Evolutionary conservation across 2,888 invertebrate genomes (phyloP), one percentile per base, ranked within the genome.

Genomic region (Argyra leucocephala): DNA sequence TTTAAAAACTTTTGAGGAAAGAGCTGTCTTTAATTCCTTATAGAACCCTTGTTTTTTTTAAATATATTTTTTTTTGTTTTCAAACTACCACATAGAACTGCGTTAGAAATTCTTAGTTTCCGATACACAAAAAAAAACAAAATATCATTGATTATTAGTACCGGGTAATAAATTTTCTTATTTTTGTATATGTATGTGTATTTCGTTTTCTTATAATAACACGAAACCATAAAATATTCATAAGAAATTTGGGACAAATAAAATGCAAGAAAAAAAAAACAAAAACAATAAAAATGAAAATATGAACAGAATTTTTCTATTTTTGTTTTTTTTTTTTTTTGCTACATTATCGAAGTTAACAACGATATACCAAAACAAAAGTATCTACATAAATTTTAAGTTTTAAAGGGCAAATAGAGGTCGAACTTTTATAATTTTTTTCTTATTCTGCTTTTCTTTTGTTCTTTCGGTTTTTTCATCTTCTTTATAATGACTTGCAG

Each of bases 381-480:
- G 18, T 48, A 2, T 48, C 15, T 48, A 48, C 18, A 48, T 48
- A 48, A 48, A 48, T 48, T 48, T 15, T 48, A 48, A 48, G 48
- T 48, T 58, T 31, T 66, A 64, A 66, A 66, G 66, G 66, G 59
- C 66, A 66, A 66, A 64, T 66, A 66, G 58, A 66, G 66, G 66
- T 66, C 66, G 66, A 64, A 58, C 62, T 64, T 66, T 66, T 10
- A n/a, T n/a, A 10, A 18, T 48, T 18, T 48, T 18, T 48, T 48
- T 48, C 48, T 48, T 48, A 9, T 48, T 12, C 18, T 48, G 15
- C 48, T 48, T 15, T 10, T 37, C 12, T 37, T 15, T 37, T 15
- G 5, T 37, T 12, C 10, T 37, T 37, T 37, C 15, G 12, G 6
- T 37, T 37, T 37, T 31, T 31, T 10, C 31, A 12, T 12, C 12